Evolutionary conservation across 1,140 invertebrate species (phyloP).

Genomic region (Ceratosolen fusciceps): DNA sequence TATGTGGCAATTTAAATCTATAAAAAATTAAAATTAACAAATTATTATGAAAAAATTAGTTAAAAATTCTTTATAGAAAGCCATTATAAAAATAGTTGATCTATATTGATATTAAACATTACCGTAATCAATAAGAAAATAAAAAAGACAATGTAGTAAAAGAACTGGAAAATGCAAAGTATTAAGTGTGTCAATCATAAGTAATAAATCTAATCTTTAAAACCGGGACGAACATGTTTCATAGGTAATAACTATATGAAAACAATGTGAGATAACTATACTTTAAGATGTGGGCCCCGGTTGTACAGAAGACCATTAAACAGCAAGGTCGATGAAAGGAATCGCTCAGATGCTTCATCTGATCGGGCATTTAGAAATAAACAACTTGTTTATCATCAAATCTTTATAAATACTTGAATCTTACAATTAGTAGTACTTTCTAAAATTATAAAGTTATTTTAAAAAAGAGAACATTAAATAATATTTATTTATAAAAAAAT

Average conservation of each 20-base stretch:
- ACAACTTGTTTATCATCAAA: not conserved
- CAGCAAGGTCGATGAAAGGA: slow-evolving; percentile 69
- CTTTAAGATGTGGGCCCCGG: not conserved
- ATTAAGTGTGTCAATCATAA: slow-evolving; percentile 46
- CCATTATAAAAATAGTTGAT: too few relatives aligned
- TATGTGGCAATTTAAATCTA: too few relatives aligned
- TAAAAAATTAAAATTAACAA: not conserved
- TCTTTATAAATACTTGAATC: too few relatives aligned
- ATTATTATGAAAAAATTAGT: not conserved
- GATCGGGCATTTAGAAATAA: slow-evolving; percentile 19
- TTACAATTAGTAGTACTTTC: too few relatives aligned
- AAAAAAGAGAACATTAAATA: too few relatives aligned
- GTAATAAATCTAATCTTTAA: slow-evolving; percentile 56
- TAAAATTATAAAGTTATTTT: too few relatives aligned
- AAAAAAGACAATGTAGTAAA: not conserved
- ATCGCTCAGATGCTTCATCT: slow-evolving; percentile 54
- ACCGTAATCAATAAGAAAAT: too few relatives aligned
- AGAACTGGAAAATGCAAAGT: slow-evolving; percentile 28
- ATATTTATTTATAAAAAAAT: not conserved
- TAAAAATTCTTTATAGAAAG: too few relatives aligned
- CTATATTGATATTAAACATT: too few relatives aligned
- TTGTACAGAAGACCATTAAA: slow-evolving; percentile 62
- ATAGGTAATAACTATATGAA: slow-evolving; percentile 36
- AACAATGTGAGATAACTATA: not conserved
- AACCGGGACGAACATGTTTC: slow-evolving; percentile 55